Evolutionary conservation across 2,888 invertebrate genomes (phyloP), one percentile per base, ranked within the genome.

Genomic region (Coleophora deauratella): DNA sequence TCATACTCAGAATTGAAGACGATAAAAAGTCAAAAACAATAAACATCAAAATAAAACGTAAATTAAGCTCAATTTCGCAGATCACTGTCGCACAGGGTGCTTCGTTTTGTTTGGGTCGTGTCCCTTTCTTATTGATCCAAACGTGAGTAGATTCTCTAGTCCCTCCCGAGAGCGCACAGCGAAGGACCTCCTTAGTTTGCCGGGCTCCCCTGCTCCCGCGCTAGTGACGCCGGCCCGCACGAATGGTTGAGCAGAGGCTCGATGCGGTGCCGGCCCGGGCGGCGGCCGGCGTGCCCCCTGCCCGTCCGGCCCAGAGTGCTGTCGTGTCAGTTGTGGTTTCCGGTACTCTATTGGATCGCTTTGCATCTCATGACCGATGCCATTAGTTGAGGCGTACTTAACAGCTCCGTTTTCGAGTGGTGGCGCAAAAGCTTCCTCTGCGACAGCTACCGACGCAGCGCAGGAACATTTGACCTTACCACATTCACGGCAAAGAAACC

Each of bases 401-500:
- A 21, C 21, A 6, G 21, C 21, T 4, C 6, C 21, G 38, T 47
- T 60, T 33, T 47, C 11, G 37, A 41, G 31, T 32, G 38, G 38
- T 27, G 33, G 33, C 4, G 34, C 10, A 10, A 28, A 35, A 44
- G 58, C 45, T 32, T 59, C 54, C 6, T 47, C 57, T 45, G 51
- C 55, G 50, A 57, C 50, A 31, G 56, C 59, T 31, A 58, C 50
- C 30, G 67, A 45, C 40, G 51, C 64, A 33, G 75, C 74, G 74
- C 90, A 90, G 74, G 85, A 78, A 74, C 90, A 90, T 79, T 89
- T 90, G 76, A 90, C 86, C 75, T 87, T 88, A 84, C 88, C 88
- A 88, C 90, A 90, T 66, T 89, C 88, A 77, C 88, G 88, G 88
- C 90, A 90, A 87, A 90, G 88, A 89, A 89, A 90, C 80, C 89